A percentile compares a stretch with the other conserved stretches of the same genome.
Evolutionary conservation across 2,888 invertebrate species (phyloP).

Genomic region (Apodemia hepburni): DNA sequence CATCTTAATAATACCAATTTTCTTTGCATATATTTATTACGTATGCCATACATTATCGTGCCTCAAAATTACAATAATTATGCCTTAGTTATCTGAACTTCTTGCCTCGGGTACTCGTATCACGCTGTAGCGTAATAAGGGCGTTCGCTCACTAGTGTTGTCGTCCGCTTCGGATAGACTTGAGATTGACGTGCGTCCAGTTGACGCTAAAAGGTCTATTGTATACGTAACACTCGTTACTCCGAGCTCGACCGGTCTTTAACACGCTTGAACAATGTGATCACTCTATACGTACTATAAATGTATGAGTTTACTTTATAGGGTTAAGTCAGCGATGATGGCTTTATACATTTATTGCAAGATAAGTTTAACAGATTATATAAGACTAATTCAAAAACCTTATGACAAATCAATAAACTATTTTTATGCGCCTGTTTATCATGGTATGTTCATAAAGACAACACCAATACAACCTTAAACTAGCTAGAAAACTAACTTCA

Average conservation of each 20-base stretch:
- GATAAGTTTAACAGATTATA: not conserved
- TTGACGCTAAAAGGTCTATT: slow-evolving; percentile 80
- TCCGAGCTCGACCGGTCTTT: slow-evolving; percentile 70
- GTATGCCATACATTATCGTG: slow-evolving; percentile 25
- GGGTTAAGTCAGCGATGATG: not conserved
- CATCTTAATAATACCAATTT: slow-evolving; percentile 23
- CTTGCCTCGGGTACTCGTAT: slow-evolving; percentile 32
- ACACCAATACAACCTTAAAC: too few species aligned
- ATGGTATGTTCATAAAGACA: too few species aligned
- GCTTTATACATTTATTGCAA: not conserved
- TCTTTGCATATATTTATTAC: slow-evolving; percentile 25
- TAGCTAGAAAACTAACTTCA: too few species aligned
- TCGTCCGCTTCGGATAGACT: slow-evolving; percentile 44
- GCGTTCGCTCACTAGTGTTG: slow-evolving; percentile 44
- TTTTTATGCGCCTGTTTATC: too few species aligned
- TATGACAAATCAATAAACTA: not conserved
- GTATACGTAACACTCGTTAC: slow-evolving; percentile 77
- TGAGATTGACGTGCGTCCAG: slow-evolving; percentile 71
- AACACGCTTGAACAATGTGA: slow-evolving; percentile 73
- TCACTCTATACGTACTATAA: slow-evolving; percentile 65
- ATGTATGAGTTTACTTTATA: slow-evolving; percentile 26
- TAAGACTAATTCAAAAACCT: not conserved
- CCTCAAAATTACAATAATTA: slow-evolving; percentile 35
- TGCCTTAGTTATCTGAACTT: slow-evolving; percentile 28
- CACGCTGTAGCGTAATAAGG: slow-evolving; percentile 52